Evolutionary conservation across 2,888 invertebrate genomes (phyloP).

Genomic region (Stramonita haemastoma): DNA sequence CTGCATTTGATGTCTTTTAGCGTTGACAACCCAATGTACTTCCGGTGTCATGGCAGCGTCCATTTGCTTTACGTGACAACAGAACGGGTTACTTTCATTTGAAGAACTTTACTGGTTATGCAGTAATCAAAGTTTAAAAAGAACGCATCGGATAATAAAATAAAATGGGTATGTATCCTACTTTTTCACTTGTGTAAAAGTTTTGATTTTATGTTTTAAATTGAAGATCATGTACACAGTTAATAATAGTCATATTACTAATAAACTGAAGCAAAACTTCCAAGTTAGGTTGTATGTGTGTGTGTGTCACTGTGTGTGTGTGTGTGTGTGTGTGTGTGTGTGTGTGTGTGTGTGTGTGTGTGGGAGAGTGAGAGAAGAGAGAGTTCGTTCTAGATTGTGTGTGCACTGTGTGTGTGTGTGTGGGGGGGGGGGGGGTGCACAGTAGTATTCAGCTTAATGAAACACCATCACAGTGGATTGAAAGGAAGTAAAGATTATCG

Average conservation of each 20-base stretch:
- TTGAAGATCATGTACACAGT: not conserved
- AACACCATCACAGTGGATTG: no score
- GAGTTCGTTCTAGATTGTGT: no score
- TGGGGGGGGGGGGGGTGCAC: no score
- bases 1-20: not conserved
- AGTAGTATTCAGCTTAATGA: no score
- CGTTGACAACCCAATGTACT: constrained; percentile 50
- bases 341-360: constrained; percentile 4
- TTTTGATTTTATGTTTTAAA: not conserved
- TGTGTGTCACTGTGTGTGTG: not conserved
- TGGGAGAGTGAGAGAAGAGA: no score
- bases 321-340: constrained; percentile 24
- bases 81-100: constrained; percentile 8
- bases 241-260: not conserved
- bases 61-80: constrained; percentile 46
- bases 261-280: no score
- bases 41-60: constrained; percentile 69
- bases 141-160: constrained; percentile 23
- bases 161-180: constrained; percentile 43
- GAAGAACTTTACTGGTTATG: constrained; percentile 3
- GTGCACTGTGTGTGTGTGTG: no score
- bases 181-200: not conserved
- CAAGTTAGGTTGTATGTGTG: not conserved
- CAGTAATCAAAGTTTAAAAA: constrained; percentile 52
- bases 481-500: no score